Conservation (phyloP, 1,140 invertebrate species). For the Drosophila carrolli region DNA sequence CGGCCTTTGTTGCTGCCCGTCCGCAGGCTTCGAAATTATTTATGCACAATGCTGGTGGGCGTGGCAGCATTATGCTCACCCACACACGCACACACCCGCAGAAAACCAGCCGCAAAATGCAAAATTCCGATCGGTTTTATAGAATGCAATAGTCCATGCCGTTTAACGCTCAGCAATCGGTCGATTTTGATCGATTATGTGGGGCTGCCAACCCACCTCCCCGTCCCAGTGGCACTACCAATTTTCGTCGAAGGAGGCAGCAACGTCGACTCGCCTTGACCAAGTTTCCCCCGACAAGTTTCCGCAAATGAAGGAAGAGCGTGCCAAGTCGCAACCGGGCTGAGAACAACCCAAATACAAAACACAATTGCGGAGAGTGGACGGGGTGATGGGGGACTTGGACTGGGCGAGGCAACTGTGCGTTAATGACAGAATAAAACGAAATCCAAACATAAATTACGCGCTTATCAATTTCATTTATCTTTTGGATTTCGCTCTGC, state of each 20-base stretch:
- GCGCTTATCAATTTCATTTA: constrained; percentile 84
- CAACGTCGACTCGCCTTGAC: constrained; percentile 38
- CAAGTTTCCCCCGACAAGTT: constrained; percentile 30
- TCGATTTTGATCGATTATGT: constrained; percentile 65
- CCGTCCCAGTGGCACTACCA: background rate
- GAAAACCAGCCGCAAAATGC: constrained; percentile 31
- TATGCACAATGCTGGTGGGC: constrained; percentile 69
- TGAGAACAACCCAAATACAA: constrained; percentile 37
- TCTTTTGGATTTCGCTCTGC: constrained; percentile 73
- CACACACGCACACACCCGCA: background rate
- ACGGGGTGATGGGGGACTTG: background rate
- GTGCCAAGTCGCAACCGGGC: constrained; percentile 15
- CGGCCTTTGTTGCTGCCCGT: constrained; percentile 47
- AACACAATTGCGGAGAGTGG: constrained; percentile 3
- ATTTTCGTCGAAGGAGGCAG: background rate
- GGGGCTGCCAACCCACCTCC: background rate
- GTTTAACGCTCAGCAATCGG: constrained; percentile 41
- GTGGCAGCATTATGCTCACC: constrained; percentile 5
- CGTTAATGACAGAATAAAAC: constrained; percentile 84
- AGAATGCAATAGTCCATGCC: constrained; percentile 38
- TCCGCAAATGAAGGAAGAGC: constrained; percentile 29
- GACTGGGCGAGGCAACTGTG: constrained; percentile 57
- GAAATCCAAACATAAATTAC: constrained; percentile 84
- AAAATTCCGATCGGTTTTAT: constrained; percentile 44
- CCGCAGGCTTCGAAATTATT: constrained; percentile 63